Conservation (phyloP, 1,140 invertebrate genomes). For the Lordiphosa stackelbergi region DNA sequence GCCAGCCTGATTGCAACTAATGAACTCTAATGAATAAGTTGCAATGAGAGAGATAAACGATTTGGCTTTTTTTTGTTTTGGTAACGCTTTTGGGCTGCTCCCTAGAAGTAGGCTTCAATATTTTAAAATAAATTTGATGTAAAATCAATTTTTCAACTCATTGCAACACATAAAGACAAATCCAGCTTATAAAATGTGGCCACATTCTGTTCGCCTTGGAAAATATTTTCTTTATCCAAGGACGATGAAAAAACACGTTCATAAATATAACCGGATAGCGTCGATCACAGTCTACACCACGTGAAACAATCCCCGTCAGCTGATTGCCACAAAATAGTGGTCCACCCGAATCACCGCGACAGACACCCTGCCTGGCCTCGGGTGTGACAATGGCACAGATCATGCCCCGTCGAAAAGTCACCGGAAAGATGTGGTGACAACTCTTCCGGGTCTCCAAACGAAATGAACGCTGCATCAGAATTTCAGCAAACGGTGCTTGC, state of each 20-base stretch:
- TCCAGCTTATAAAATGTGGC: neutral
- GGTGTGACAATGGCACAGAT: constrained; percentile 8
- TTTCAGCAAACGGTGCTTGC: neutral
- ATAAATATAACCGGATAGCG: constrained; percentile 10
- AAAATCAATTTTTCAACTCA: too few species aligned
- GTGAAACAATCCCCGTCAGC: constrained; percentile 11
- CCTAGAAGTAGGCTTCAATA: too few species aligned
- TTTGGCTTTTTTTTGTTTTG: neutral
- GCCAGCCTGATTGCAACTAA: constrained; percentile 70
- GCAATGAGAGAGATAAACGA: constrained; percentile 24
- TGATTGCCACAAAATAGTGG: constrained; percentile 11
- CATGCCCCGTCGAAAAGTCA: neutral
- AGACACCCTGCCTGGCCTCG: neutral
- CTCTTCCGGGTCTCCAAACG: neutral
- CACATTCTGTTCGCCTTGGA: neutral
- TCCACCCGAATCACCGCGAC: constrained; percentile 10
- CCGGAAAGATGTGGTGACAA: neutral
- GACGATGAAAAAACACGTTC: constrained; percentile 4
- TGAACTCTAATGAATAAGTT: constrained; percentile 67
- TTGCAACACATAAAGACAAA: neutral
- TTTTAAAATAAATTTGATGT: too few species aligned
- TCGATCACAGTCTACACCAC: constrained; percentile 10
- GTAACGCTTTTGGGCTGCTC: too few species aligned
- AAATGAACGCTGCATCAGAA: neutral
- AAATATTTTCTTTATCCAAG: constrained; percentile 3